A percentile compares a stretch with the other conserved stretches of the same genome.
phyloP scores from a whole-genome alignment of 92 coral and sea anemone genomes.

The Actinostola sp. region DNA sequence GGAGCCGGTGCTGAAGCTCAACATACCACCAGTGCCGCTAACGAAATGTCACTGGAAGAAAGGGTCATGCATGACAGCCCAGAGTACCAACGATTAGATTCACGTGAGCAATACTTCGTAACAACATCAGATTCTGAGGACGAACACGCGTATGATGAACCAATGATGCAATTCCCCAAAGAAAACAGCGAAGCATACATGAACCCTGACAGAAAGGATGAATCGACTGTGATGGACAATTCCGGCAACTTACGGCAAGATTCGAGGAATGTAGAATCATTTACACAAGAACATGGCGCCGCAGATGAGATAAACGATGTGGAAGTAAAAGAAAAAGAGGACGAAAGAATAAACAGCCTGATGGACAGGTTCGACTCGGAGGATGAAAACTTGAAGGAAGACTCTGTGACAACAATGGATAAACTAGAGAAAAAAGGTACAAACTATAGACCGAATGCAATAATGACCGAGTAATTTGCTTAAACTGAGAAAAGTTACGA shows the following conservation, averaged over 20 bases:
- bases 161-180: constrained; percentile 7
- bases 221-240: not conserved
- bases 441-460: too few species aligned
- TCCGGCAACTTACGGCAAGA: not conserved
- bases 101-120: not conserved
- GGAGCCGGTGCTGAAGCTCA: not conserved
- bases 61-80: constrained; percentile 36
- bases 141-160: constrained; percentile 1
- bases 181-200: not conserved
- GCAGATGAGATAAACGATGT: constrained; percentile 1
- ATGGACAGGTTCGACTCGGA: constrained; percentile 4
- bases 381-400: too few species aligned
- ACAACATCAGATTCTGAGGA: constrained; percentile 8
- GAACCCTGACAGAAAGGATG: not conserved
- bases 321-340: constrained; percentile 14
- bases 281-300: not conserved
- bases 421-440: too few species aligned
- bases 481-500: too few species aligned
- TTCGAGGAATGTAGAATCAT: too few species aligned
- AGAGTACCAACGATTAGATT: constrained; percentile 14
- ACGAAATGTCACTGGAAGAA: constrained; percentile 20
- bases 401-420: too few species aligned
- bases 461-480: too few species aligned
- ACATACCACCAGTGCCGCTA: too few species aligned
- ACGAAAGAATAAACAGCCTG: constrained; percentile 4